Evolutionary conservation across 2,113 vertebrate genomes (phyloP), one percentile per base, ranked within the genome.

Genomic region (Petrocephalus microphthalmus): DNA sequence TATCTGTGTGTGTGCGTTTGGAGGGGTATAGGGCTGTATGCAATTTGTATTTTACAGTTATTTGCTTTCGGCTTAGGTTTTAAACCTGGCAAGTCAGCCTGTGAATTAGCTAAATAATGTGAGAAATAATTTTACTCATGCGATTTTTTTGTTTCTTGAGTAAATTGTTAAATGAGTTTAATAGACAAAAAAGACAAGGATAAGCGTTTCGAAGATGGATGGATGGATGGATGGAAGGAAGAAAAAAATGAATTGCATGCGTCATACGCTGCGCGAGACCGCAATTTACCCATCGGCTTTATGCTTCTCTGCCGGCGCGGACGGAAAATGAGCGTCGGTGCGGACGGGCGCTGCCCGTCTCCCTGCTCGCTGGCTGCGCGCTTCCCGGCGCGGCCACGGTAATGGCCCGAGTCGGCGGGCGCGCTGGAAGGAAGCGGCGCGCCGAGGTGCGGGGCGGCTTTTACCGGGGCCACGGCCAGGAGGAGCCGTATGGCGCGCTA

Each of bases 401-500:
- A 84, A 84, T 84, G 37, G 42, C 78, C 20, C 42, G 51, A 37
- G 25, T 54, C 78, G 49, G 42, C 74, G 33, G 20, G 29, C 47
- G 7, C 42, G n/a, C 51, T 22, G 56, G 54, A 56, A n/a, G 37
- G 60, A 89, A 85, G 45, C 47, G 11, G 45, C n/a, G 47, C 10
- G 90, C 53, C 5, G 17, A 57, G 56, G 90, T 91, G 92, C 89
- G 90, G 90, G 88, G 90, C 90, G 88, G 91, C 93, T 95, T 96
- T 95, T 94, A 95, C 95, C 94, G 94, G 89, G 90, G 93, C 92
- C 91, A 93, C 94, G 94, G 95, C 94, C 94, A 94, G 94, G 94
- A 95, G 93, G 94, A 93, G 91, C 95, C 94, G 93, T 94, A 92
- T 93, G 94, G 94, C 93, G 94, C 93, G 94, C 94, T 96, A 95